phyloP scores from a whole-genome alignment of 2,113 vertebrate species.

The Antechinus flavipes region DNA sequence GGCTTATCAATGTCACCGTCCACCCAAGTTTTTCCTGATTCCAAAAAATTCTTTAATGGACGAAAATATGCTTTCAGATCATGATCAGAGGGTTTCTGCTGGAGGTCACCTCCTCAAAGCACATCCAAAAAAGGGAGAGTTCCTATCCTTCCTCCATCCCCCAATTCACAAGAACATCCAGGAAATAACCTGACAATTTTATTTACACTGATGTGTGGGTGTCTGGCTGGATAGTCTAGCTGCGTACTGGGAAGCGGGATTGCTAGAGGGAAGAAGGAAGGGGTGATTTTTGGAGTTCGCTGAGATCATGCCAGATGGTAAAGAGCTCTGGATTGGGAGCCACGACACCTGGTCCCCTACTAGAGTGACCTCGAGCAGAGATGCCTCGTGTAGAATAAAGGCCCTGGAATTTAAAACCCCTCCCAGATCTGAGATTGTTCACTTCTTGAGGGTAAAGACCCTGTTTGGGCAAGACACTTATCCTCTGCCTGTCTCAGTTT shows the following conservation, averaged over 20 bases:
- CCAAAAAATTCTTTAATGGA: not conserved
- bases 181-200: not conserved
- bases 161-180: not conserved
- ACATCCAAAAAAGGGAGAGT: not conserved
- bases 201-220: not conserved
- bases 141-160: too few species aligned
- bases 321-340: not conserved
- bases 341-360: not conserved
- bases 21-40: not conserved
- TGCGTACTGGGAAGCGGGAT: not conserved
- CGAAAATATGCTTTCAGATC: not conserved
- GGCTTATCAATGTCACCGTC: too few species aligned
- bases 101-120: not conserved
- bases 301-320: not conserved
- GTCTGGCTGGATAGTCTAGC: not conserved
- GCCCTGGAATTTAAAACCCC: not conserved
- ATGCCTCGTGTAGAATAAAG: not conserved
- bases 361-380: not conserved
- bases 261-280: not conserved
- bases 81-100: not conserved
- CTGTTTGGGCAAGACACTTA: not conserved
- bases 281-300: not conserved
- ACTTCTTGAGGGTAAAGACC: not conserved
- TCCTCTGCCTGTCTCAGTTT: not conserved
- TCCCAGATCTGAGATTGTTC: not conserved